A percentile compares a stretch with the other conserved stretches of the same genome.
These are phyloP conservation scores for Argyresthia goedartella DNA, from an alignment of 2,888 invertebrate genomes.

Conservation along the genomic window DNA sequence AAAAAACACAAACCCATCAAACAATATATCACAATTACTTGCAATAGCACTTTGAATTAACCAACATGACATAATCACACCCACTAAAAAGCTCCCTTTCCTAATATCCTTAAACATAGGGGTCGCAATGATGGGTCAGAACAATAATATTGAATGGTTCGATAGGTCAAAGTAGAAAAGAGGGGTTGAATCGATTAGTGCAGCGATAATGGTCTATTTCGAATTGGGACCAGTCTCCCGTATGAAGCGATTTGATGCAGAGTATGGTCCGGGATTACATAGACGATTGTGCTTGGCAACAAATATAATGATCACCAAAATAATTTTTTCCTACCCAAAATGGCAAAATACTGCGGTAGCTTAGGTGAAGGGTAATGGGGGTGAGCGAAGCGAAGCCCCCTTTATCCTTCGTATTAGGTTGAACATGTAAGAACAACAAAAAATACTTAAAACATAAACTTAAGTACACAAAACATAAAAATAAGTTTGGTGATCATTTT, in stretches of 20 bases:
- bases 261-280: too few species aligned
- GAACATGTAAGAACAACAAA: too few species aligned
- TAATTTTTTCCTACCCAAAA: too few species aligned
- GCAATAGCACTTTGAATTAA: conserved; percentile 35
- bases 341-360: too few species aligned
- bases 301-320: too few species aligned
- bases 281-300: too few species aligned
- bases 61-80: conserved; percentile 41
- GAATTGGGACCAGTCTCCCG: neutral
- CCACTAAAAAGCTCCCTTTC: conserved; percentile 13
- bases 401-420: too few species aligned
- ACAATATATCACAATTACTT: conserved; percentile 28
- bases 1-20: conserved; percentile 17
- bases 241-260: neutral
- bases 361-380: too few species aligned
- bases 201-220: conserved; percentile 39
- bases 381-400: too few species aligned
- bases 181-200: conserved; percentile 64
- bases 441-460: too few species aligned
- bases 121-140: conserved; percentile 48
- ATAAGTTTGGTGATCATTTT: too few species aligned
- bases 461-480: too few species aligned
- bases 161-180: conserved; percentile 46
- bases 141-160: conserved; percentile 65
- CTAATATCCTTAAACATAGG: conserved; percentile 13